Percentiles rank a stretch among this genome's conserved stretches.
phyloP scores from a whole-genome alignment of 2,888 invertebrate species.

The Cataglyphis albicans region DNA sequence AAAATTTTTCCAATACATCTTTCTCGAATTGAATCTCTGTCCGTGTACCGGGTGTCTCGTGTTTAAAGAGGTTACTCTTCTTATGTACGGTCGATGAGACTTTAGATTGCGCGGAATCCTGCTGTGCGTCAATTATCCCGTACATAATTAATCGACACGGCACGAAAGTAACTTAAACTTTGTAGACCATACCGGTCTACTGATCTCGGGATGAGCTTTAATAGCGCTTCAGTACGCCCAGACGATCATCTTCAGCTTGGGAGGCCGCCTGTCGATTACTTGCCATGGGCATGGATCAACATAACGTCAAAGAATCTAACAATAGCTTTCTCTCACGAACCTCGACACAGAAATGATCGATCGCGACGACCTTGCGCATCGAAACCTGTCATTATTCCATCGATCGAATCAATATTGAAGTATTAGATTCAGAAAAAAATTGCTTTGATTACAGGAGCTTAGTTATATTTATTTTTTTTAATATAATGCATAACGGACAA shows the following conservation, averaged over 20 bases:
- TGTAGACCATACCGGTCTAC: slow-evolving; percentile 50
- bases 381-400: slow-evolving; percentile 34
- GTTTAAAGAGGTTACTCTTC: slow-evolving; percentile 19
- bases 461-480: slow-evolving; percentile 28
- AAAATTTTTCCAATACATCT: not conserved
- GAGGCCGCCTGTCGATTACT: slow-evolving; percentile 44
- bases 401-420: slow-evolving; percentile 35
- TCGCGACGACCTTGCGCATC: slow-evolving; percentile 34
- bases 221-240: slow-evolving; percentile 39
- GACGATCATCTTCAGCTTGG: slow-evolving; percentile 51
- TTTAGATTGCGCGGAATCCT: slow-evolving; percentile 23
- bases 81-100: slow-evolving; percentile 14
- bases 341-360: slow-evolving; percentile 49
- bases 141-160: slow-evolving; percentile 51
- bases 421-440: slow-evolving; percentile 22
- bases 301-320: slow-evolving; percentile 75
- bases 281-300: slow-evolving; percentile 63
- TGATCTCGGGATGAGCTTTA: slow-evolving; percentile 36
- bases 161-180: slow-evolving; percentile 49
- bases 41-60: not conserved
- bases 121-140: slow-evolving; percentile 35
- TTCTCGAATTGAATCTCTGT: not conserved
- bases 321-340: slow-evolving; percentile 66
- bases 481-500: not conserved
- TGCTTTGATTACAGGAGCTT: slow-evolving; percentile 22